Evolutionary conservation across 1,140 invertebrate genomes (phyloP).

Genomic region (Danaus plexippus): DNA sequence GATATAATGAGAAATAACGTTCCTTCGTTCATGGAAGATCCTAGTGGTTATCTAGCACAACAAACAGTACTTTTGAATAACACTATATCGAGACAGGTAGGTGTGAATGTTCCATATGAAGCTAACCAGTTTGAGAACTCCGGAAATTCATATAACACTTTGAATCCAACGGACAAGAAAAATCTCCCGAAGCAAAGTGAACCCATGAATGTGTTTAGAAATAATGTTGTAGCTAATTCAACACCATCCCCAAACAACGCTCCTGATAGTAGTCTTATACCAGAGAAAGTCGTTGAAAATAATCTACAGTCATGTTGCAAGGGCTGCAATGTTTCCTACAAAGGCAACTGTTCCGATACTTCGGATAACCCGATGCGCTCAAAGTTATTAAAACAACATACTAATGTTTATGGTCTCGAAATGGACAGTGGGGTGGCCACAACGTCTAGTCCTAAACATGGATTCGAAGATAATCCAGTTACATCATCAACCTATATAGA

Average conservation of each 20-base stretch:
- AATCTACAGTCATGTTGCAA: constrained; percentile 46
- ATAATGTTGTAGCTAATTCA: constrained; percentile 47
- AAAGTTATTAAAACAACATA: constrained; percentile 47
- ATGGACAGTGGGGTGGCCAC: constrained; percentile 37
- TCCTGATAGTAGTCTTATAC: constrained; percentile 72
- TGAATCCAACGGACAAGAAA: constrained; percentile 41
- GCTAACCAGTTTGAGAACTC: constrained; percentile 44
- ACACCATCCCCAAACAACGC: constrained; percentile 63
- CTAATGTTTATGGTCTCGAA: constrained; percentile 45
- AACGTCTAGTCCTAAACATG: constrained; percentile 70
- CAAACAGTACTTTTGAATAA: constrained; percentile 88
- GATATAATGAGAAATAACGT: constrained; percentile 46
- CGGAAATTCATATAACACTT: constrained; percentile 25
- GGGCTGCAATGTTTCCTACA: constrained; percentile 57
- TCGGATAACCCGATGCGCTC: constrained; percentile 41
- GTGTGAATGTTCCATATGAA: constrained; percentile 57
- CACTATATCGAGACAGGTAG: constrained; percentile 84
- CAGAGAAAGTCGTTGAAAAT: constrained; percentile 54
- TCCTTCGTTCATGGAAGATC: constrained; percentile 86
- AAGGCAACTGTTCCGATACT: constrained; percentile 39
- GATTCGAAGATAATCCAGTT: constrained; percentile 78
- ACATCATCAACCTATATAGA: constrained; percentile 80
- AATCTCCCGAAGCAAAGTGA: constrained; percentile 37
- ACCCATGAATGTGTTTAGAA: constrained; percentile 42
- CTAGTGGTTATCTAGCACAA: constrained; percentile 88